Base-by-base conservation (phyloP, 1,140 invertebrate species). In the Hylyphantes graminicola region DNA sequence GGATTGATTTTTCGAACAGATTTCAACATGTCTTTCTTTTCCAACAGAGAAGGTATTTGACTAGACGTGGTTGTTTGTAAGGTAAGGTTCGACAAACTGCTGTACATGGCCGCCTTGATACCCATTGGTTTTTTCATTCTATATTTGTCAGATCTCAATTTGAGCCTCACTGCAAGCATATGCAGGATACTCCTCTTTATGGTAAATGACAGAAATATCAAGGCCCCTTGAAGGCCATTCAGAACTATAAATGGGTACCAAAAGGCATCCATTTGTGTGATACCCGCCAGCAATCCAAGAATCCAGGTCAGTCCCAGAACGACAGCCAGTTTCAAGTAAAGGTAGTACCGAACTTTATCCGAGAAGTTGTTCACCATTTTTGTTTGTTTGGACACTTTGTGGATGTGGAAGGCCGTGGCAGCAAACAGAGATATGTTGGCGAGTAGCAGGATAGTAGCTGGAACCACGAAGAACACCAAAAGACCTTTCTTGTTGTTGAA, bases 261-360 rank as follows among this genome's bases (percentile, higher is more conserved):
- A 10, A 89, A 78, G 4, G 72, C 82, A 11, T 78, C 57, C 12
- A 87, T 68, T 35, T 87, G 85, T 10, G 85, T 55, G 10, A 90
- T 74, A 9, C 88, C 87, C 12, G 91, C 89, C 0, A 91, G 21
- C 59, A 91, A 90, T 0, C 90, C 91, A 21, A 90, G 88, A 17
- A 90, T 87, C 92, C 92, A 92, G 0, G 91, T 90, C 11, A 92
- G 67, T 0, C 91, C 91, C 89, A 92, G 90, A 12, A 92, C 89
- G 0, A 90, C 83, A 8, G 89, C 89, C 3, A 92, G 87, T 78
- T 91, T 91, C 11, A 91, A 85, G 87, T 92, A 92, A 7, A 92
- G 86, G 57, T 89, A 87, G n/a, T 91, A 88, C 7, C 89, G 87
- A 8, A 87, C 84, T 73, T 76, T 87, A 65, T 72, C 86, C 51